Conservation (phyloP, 2,888 invertebrate genomes). For the Dioctria linearis region DNA sequence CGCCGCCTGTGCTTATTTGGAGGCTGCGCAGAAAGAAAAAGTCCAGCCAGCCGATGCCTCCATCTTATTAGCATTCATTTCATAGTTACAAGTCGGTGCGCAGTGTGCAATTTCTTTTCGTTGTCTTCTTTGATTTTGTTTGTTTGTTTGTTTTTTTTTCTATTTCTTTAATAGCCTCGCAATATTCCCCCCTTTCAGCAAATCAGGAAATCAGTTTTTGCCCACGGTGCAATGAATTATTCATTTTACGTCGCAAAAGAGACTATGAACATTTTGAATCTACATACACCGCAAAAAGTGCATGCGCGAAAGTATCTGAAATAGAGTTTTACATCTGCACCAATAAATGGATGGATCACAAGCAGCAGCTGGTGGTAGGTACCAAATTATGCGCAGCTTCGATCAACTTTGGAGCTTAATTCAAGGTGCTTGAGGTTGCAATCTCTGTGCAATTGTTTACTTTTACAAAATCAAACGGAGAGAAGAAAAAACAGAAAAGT, state of each 20-base stretch:
- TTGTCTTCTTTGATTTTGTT: not conserved
- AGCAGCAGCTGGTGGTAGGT: not conserved
- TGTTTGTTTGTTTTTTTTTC: too few species aligned
- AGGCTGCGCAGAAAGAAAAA: constrained; percentile 11
- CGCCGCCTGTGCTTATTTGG: not conserved
- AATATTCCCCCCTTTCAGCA: constrained; percentile 10
- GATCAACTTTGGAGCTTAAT: not conserved
- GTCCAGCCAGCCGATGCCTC: constrained; percentile 13
- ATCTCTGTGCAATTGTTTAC: constrained; percentile 15
- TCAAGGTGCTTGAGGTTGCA: constrained; percentile 5
- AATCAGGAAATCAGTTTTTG: constrained; percentile 48
- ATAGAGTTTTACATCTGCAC: constrained; percentile 8
- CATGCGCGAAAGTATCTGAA: not conserved
- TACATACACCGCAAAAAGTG: not conserved
- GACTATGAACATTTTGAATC: not conserved
- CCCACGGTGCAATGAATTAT: constrained; percentile 39
- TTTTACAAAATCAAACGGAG: constrained; percentile 1
- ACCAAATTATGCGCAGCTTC: not conserved
- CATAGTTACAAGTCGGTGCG: constrained; percentile 18
- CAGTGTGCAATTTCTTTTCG: constrained; percentile 26
- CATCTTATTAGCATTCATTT: constrained; percentile 35
- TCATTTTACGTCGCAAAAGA: constrained; percentile 28
- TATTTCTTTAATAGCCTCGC: not conserved
- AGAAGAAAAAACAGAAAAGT: not conserved
- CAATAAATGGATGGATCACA: not conserved